Percentiles rank a stretch among this genome's conserved stretches.
These are phyloP conservation scores for Oreochromis grahami DNA, from an alignment of 2,797 vertebrate species.

Conservation along the genomic window DNA sequence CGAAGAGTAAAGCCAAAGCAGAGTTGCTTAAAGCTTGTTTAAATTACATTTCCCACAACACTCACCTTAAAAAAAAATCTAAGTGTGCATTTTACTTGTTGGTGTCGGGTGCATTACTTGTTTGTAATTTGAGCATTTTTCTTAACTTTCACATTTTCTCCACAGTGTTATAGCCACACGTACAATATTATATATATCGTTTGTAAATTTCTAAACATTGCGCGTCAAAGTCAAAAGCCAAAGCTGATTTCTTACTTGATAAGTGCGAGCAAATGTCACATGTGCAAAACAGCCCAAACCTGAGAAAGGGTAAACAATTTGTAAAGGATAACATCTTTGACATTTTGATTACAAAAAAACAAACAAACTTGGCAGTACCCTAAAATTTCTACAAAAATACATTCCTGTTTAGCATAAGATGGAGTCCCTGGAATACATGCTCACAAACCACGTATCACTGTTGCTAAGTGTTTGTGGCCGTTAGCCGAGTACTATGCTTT, in stretches of 20 bases:
- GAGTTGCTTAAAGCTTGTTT: constrained; percentile 49
- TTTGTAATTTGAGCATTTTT: constrained; percentile 46
- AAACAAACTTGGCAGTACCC: constrained; percentile 29
- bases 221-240: constrained; percentile 56
- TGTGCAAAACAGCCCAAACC: neutral
- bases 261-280: constrained; percentile 18
- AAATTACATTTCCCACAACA: constrained; percentile 57
- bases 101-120: constrained; percentile 46
- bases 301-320: neutral
- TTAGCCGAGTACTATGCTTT: constrained; percentile 65
- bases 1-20: constrained; percentile 58
- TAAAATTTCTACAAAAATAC: constrained; percentile 30
- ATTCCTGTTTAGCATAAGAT: constrained; percentile 32
- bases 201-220: constrained; percentile 50
- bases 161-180: constrained; percentile 35
- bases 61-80: constrained; percentile 64
- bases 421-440: constrained; percentile 30
- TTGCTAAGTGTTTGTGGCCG: constrained; percentile 64
- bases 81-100: constrained; percentile 52
- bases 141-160: constrained; percentile 40
- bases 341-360: constrained; percentile 32
- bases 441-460: constrained; percentile 52
- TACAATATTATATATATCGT: constrained; percentile 29
- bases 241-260: constrained; percentile 57
- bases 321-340: constrained; percentile 9